Conservation (phyloP, 1,140 invertebrate species). For the Mercenaria mercenaria region DNA sequence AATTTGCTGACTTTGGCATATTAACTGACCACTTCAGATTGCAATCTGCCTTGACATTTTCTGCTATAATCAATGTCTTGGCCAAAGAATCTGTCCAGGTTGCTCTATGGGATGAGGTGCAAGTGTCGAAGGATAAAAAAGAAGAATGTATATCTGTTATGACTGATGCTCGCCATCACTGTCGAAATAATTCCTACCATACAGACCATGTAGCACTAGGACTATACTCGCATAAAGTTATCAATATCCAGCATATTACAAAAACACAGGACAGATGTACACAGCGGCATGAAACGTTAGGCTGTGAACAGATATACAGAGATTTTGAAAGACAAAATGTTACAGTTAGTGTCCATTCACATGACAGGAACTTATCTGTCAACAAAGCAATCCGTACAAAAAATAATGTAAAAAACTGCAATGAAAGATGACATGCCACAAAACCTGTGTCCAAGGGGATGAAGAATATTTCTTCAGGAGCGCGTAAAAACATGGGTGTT, state of each 20-base stretch:
- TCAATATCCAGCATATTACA: conserved; percentile 15
- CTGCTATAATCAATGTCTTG: neutral
- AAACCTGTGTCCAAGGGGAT: conserved; percentile 6
- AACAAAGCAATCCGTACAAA: neutral
- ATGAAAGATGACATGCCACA: conserved; percentile 20
- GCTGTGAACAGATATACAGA: conserved; percentile 21
- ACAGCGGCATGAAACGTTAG: conserved; percentile 1
- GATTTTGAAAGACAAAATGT: conserved; percentile 4
- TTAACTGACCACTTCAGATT: neutral
- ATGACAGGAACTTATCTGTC: conserved; percentile 19
- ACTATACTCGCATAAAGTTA: conserved; percentile 20
- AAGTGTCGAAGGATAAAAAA: neutral
- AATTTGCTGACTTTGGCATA: neutral
- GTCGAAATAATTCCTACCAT: neutral
- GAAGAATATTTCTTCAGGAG: neutral
- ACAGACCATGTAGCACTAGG: conserved; percentile 27
- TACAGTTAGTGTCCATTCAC: neutral
- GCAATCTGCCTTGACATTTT: neutral
- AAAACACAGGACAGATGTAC: neutral
- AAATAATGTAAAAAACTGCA: neutral
- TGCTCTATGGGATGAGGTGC: neutral
- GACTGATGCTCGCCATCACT: conserved; percentile 16
- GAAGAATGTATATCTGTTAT: neutral
- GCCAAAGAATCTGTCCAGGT: neutral
- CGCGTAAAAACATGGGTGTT: neutral